Percentiles rank a stretch among this genome's conserved stretches.
phyloP scores from a whole-genome alignment of 2,888 invertebrate species.

The Apamea sordens region DNA sequence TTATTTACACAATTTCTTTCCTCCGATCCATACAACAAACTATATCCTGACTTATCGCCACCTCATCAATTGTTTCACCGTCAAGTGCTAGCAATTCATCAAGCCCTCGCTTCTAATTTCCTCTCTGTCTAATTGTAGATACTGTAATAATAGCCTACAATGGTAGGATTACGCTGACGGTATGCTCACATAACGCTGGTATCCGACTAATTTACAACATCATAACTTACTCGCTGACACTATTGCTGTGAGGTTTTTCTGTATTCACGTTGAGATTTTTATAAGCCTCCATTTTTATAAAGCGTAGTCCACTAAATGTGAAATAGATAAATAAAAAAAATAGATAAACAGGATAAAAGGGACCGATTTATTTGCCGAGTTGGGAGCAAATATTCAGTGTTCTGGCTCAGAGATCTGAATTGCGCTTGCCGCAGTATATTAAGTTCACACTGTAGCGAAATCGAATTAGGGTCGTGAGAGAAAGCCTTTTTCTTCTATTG shows the following conservation, averaged over 20 bases:
- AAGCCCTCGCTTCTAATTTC: background rate
- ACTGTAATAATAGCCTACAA: background rate
- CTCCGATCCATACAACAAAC: background rate
- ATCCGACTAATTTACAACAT: conserved; percentile 77
- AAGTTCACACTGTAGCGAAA: background rate
- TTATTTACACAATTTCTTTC: background rate
- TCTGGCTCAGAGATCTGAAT: background rate
- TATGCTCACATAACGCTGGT: conserved; percentile 67
- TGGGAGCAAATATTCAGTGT: too few species aligned
- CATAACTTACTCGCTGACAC: conserved; percentile 74
- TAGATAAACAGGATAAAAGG: too few species aligned
- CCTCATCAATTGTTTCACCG: background rate
- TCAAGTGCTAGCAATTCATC: background rate
- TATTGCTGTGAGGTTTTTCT: background rate
- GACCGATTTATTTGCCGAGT: background rate
- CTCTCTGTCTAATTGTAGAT: background rate
- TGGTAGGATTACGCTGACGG: conserved; percentile 66
- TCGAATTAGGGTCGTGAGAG: background rate
- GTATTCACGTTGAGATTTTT: too few species aligned
- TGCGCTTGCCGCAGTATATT: background rate
- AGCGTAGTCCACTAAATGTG: too few species aligned
- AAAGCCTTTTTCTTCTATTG: background rate
- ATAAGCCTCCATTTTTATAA: too few species aligned
- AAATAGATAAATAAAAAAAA: too few species aligned
- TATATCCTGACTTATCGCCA: background rate